Conservation (phyloP, 2,888 invertebrate species). For the Drosophila atripex region DNA sequence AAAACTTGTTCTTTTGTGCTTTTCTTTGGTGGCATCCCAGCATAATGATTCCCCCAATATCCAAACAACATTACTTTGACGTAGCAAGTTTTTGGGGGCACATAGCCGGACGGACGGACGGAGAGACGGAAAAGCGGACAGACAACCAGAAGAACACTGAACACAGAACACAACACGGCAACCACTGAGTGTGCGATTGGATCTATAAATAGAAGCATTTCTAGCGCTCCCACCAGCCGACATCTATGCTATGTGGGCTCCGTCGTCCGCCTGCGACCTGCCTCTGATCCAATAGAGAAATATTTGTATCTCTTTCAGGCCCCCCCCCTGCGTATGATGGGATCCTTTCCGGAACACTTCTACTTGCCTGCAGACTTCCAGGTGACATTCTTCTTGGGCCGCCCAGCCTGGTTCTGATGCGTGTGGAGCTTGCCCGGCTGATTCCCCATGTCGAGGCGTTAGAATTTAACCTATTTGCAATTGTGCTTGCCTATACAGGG, state of each 20-base stretch:
- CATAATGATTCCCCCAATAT: slow-evolving; percentile 26
- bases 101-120: slow-evolving; percentile 47
- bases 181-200: slow-evolving; percentile 81
- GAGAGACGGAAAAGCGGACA: slow-evolving; percentile 29
- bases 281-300: slow-evolving; percentile 43
- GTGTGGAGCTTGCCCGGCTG: slow-evolving; percentile 86
- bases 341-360: slow-evolving; percentile 20
- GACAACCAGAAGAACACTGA: slow-evolving; percentile 3
- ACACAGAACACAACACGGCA: slow-evolving; percentile 59
- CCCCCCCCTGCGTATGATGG: slow-evolving; percentile 5
- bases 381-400: slow-evolving; percentile 91
- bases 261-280: slow-evolving; percentile 32
- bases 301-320: slow-evolving; percentile 20
- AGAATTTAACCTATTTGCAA: slow-evolving; percentile 75
- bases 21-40: neutral
- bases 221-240: slow-evolving; percentile 80
- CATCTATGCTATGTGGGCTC: slow-evolving; percentile 47
- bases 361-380: slow-evolving; percentile 93
- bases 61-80: slow-evolving; percentile 69
- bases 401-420: slow-evolving; percentile 83
- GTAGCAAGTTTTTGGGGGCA: slow-evolving; percentile 68
- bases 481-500: slow-evolving; percentile 69
- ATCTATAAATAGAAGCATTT: slow-evolving; percentile 80
- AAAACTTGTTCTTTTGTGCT: too few relatives aligned
- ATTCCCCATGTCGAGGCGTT: slow-evolving; percentile 86